Base-by-base conservation (phyloP, 1,140 invertebrate species). In the Arion vulgaris region DNA sequence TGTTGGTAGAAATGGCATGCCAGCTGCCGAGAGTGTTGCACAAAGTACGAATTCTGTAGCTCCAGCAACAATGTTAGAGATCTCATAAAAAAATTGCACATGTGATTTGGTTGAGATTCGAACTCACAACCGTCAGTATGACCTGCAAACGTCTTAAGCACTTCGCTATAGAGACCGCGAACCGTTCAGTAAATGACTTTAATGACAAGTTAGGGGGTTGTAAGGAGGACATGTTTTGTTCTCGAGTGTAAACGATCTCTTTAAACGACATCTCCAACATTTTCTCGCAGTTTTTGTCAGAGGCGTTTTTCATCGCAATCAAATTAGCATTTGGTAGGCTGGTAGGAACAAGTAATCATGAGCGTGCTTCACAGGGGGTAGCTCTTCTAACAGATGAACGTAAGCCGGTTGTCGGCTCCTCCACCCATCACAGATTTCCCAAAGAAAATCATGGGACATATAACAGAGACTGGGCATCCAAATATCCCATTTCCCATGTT, bases 221-320 rank as follows among this genome's bases (percentile, higher is more conserved):
- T n/a, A n/a, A n/a, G n/a, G n/a, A n/a, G n/a, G n/a, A n/a, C n/a
- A n/a, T n/a, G n/a, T n/a, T n/a, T n/a, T n/a, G n/a, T n/a, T n/a
- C n/a, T n/a, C n/a, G n/a, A 11, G 62, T 66, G 62, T 66, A 66
- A 66, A 32, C 62, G 62, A 66, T 66, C 62, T 17, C 32, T n/a
- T 28, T 34, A 7, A 17, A 66, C n/a, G 62, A 23, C 7, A n/a
- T 32, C n/a, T 66, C 17, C n/a, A n/a, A n/a, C n/a, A 66, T 28
- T 17, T 66, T 4, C 5, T 0, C 19, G 4, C 7, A 4, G 39
- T 13, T 19, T 41, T 72, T 72, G 15, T 72, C 36, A 2, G 9
- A 72, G 62, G 38, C 36, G 71, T 26, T 72, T 72, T 41, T 38
- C 41, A 38, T 1, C 71, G 71, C 71, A 72, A 41, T 72, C 71